A percentile compares a stretch with the other conserved stretches of the same genome.
These are phyloP conservation scores for Oncorhynchus kisutch DNA, from an alignment of 2,113 vertebrate genomes.

Conservation along the genomic window DNA sequence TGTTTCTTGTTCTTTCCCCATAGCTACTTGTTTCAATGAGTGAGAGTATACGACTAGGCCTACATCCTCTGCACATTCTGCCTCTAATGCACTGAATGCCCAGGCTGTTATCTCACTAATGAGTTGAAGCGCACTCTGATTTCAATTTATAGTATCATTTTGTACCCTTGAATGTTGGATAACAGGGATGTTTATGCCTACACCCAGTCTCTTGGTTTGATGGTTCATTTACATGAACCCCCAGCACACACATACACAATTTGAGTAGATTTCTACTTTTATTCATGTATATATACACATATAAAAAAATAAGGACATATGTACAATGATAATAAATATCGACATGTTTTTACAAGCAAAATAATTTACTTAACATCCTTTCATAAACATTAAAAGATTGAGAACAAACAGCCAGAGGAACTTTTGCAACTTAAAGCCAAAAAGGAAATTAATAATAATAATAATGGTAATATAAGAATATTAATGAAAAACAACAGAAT, in stretches of 20 bases:
- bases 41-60: no score
- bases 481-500: conserved; percentile 50
- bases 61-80: no score
- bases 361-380: conserved; percentile 81
- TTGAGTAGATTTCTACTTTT: conserved; percentile 73
- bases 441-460: conserved; percentile 24
- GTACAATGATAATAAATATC: conserved; percentile 85
- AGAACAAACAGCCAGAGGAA: conserved; percentile 38
- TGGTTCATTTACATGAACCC: background rate
- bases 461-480: conserved; percentile 42
- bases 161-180: background rate
- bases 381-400: conserved; percentile 57
- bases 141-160: background rate
- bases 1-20: no score
- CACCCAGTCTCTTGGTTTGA: background rate
- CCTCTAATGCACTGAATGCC: no score
- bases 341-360: conserved; percentile 80
- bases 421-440: conserved; percentile 43
- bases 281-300: conserved; percentile 81
- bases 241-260: conserved; percentile 8
- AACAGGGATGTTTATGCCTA: background rate
- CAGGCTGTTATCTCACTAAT: background rate
- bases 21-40: no score
- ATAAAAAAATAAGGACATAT: conserved; percentile 85
- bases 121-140: background rate